A percentile compares a stretch with the other conserved stretches of the same genome.
phyloP scores from a whole-genome alignment of 2,113 vertebrate species.

The Chlamydotis undulata region DNA sequence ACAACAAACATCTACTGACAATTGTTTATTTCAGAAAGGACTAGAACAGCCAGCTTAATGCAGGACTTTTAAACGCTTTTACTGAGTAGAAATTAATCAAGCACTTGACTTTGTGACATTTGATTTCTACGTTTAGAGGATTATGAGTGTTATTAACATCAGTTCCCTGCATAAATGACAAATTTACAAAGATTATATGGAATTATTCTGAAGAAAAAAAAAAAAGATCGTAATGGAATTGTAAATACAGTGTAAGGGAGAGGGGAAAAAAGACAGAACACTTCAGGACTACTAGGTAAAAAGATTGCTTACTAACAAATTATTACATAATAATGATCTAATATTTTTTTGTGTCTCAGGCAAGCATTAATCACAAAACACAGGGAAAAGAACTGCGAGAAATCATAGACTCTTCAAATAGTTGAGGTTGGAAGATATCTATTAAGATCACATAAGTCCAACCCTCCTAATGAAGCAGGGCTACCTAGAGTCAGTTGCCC shows the following conservation, averaged over 20 bases:
- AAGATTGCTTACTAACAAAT: conserved; percentile 47
- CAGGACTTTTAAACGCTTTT: not conserved
- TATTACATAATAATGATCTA: conserved; percentile 51
- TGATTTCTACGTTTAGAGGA: not conserved
- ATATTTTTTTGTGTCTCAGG: conserved; percentile 60
- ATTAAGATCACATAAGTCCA: not conserved
- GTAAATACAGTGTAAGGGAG: conserved; percentile 53
- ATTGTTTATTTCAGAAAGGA: not conserved
- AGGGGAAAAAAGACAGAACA: conserved; percentile 3
- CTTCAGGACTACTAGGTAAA: conserved; percentile 44
- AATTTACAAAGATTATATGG: conserved; percentile 32
- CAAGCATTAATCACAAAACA: conserved; percentile 49
- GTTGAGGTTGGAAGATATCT: not conserved
- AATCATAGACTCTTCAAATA: not conserved
- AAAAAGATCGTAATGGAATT: conserved; percentile 23
- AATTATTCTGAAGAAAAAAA: not conserved
- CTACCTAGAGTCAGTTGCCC: not conserved
- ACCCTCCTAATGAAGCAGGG: too few species aligned
- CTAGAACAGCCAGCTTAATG: not conserved
- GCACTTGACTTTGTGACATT: not conserved
- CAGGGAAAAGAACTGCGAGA: not conserved
- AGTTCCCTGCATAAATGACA: conserved; percentile 48
- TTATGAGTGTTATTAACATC: conserved; percentile 51
- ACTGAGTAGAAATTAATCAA: conserved; percentile 22
- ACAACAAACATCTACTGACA: not conserved